Evolutionary conservation across 1,140 invertebrate species (phyloP), one percentile per base, ranked within the genome.

Genomic region (Drosophila leontia): DNA sequence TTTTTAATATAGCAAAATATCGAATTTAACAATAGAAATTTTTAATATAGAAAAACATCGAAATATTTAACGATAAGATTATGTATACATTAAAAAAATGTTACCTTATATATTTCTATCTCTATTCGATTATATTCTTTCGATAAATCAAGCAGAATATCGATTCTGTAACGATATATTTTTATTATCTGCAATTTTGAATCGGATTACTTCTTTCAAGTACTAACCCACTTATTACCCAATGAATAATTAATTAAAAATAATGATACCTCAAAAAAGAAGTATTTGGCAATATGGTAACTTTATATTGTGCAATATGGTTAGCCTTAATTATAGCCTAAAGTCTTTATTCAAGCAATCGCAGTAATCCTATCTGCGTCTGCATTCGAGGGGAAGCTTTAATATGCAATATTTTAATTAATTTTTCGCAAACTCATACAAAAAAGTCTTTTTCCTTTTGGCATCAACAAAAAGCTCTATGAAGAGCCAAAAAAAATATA

Each of bases 371-470:
- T 17, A 15, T 23, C 37, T 23, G 34, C 12, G 23, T 3, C 29
- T 42, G 15, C 23, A 47, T 34, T 29, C 2, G 34, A 58, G 17
- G 12, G 5, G 34, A 34, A 57, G 56, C 75, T 69, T 83, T 72
- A 82, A 83, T 88, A 60, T 75, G 59, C 42, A 53, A 83, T 80
- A 83, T 88, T 86, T 86, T 87, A 83, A 87, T 83, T 87, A 83
- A 86, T 77, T 74, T 88, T 74, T 47, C 35, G 53, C 75, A 58
- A 58, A 70, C 41, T 44, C 58, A 71, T 41, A 55, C 56, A 68
- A 62, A 64, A 75, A 61, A 23, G 50, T 12, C 7, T 13, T 9
- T 34, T 61, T 29, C 48, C 26, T 77, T 63, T 62, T 60, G 41
- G 15, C 60, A 48, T 5, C 48, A 17, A 51, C 19, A 69, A 59